Evolutionary conservation across 2,888 invertebrate species (phyloP).

Genomic region (Scaeva pyrastri): DNA sequence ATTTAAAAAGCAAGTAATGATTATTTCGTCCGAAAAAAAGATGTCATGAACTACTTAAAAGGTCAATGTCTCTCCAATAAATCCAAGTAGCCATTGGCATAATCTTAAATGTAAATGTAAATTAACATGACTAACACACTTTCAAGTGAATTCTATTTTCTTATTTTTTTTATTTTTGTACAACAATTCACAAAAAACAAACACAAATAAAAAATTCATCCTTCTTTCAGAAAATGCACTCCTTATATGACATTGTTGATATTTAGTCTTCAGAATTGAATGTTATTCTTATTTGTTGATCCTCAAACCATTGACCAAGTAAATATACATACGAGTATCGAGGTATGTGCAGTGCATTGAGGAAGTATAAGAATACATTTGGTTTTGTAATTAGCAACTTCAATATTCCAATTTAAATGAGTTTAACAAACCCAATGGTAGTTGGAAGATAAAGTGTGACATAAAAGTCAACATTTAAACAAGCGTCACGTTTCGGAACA

Average conservation of each 20-base stretch:
- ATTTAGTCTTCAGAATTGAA: conserved; percentile 1
- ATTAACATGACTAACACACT: conserved; percentile 12
- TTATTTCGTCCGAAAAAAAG: too few species aligned
- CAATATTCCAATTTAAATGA: conserved; percentile 26
- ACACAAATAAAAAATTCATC: conserved; percentile 1
- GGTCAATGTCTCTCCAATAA: not conserved
- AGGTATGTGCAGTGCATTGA: too few species aligned
- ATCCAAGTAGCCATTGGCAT: not conserved
- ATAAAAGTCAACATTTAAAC: not conserved
- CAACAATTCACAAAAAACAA: too few species aligned
- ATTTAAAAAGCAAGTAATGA: too few species aligned
- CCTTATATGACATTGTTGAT: not conserved
- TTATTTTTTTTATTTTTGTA: not conserved
- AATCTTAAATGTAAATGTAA: conserved; percentile 13
- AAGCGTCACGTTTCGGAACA: conserved; percentile 1
- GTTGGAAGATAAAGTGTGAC: not conserved
- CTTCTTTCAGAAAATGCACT: conserved; percentile 6
- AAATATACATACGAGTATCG: not conserved
- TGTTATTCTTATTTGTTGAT: conserved; percentile 7
- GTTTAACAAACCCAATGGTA: conserved; percentile 5
- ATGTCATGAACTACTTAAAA: not conserved
- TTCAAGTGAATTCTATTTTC: not conserved
- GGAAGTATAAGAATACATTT: not conserved
- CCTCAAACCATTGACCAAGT: not conserved
- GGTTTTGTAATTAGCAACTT: conserved; percentile 15